Percentiles rank a stretch among this genome's conserved stretches.
Conservation (phyloP, 2,113 vertebrate genomes). For the Redunca redunca region DNA sequence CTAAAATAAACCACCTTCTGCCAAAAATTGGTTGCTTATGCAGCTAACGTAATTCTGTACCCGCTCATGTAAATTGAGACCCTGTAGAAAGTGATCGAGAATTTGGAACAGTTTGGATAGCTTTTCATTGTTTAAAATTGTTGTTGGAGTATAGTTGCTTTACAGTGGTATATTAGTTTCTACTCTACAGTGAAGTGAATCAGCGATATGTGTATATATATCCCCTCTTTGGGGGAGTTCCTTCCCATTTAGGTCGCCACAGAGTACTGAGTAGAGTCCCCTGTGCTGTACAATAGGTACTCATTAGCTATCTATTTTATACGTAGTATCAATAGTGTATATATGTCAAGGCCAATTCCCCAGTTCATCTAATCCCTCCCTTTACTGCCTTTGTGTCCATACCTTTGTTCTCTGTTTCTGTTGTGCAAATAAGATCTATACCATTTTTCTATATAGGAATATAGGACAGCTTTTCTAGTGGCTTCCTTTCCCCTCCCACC, state of each 20-base stretch:
- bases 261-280: neutral
- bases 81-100: neutral
- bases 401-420: neutral
- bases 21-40: neutral
- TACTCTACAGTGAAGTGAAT: neutral
- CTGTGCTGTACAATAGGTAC: neutral
- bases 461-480: neutral
- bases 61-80: neutral
- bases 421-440: neutral
- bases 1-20: neutral
- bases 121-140: neutral
- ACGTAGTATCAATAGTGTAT: neutral
- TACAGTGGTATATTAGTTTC: neutral
- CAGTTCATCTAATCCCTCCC: neutral
- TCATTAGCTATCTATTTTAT: neutral
- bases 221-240: neutral
- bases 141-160: neutral
- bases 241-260: neutral
- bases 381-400: neutral
- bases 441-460: neutral
- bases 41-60: accelerated
- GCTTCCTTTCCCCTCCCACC: neutral
- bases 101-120: neutral
- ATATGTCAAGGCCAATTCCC: neutral
- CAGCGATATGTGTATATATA: neutral